Conservation (phyloP, 2,113 vertebrate species). For the Cinclus mexicanus region DNA sequence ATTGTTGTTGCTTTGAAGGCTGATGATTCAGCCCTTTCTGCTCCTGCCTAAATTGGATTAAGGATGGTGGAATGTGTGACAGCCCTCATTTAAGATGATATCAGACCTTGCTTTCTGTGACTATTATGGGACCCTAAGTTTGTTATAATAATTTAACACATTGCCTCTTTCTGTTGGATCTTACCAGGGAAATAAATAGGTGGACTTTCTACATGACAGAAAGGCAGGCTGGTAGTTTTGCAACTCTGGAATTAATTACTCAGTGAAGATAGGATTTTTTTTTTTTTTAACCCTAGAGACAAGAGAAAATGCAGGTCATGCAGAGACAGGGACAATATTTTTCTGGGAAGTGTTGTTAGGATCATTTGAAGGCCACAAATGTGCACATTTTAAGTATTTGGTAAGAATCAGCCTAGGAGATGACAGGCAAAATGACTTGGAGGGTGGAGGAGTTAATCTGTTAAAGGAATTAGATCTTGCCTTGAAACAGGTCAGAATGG, state of each 20-base stretch:
- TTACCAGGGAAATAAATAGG: not conserved
- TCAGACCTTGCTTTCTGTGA: not conserved
- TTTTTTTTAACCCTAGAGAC: not conserved
- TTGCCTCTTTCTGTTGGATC: not conserved
- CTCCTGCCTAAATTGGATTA: not conserved
- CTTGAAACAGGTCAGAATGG: slow-evolving; percentile 48
- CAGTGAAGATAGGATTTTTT: not conserved
- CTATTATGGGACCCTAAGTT: not conserved
- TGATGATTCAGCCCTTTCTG: not conserved
- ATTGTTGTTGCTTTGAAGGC: not conserved
- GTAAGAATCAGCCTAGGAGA: not conserved
- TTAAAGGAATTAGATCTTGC: slow-evolving; percentile 46
- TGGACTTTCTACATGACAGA: not conserved
- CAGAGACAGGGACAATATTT: not conserved
- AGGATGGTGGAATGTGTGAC: not conserved
- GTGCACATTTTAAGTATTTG: not conserved
- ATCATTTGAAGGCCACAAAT: not conserved
- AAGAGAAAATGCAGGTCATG: not conserved
- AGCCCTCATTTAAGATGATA: not conserved
- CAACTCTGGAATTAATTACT: not conserved
- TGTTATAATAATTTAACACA: not conserved
- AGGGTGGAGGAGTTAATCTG: slow-evolving; percentile 43
- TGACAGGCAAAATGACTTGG: not conserved
- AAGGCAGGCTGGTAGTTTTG: not conserved
- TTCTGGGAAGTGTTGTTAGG: not conserved